Conservation (phyloP, 1,140 invertebrate species). For the Nasonia vitripennis region DNA sequence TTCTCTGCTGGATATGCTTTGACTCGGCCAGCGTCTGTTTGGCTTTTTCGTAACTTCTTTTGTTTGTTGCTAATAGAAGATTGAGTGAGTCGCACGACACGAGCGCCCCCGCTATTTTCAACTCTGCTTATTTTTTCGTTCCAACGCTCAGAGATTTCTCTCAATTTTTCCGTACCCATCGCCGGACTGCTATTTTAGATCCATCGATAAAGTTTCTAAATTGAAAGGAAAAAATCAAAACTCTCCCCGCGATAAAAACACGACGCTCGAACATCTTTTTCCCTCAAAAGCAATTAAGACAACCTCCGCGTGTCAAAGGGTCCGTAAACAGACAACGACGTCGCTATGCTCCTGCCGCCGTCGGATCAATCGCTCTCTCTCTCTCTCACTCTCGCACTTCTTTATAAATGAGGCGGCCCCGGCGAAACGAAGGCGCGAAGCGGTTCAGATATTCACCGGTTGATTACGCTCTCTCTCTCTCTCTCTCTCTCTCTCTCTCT, state of each 20-base stretch:
- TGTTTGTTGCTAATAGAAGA: slow-evolving; percentile 23
- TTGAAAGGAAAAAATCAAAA: background rate
- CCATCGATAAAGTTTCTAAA: background rate
- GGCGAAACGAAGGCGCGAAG: slow-evolving; percentile 15
- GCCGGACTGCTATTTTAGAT: background rate
- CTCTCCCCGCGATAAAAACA: background rate
- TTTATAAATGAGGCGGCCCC: slow-evolving; percentile 71
- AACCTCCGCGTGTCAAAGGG: background rate
- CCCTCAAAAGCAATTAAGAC: slow-evolving; percentile 25
- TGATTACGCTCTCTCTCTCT: slow-evolving; percentile 67
- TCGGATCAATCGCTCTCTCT: slow-evolving; percentile 67
- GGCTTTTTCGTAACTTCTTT: slow-evolving; percentile 25
- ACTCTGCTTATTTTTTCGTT: background rate
- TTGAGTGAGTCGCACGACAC: background rate
- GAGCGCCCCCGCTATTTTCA: background rate
- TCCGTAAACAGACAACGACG: background rate
- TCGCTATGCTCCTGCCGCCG: background rate
- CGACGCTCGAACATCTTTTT: background rate
- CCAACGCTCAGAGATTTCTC: background rate
- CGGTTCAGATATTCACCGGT: slow-evolving; percentile 75
- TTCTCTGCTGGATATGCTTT: slow-evolving; percentile 2
- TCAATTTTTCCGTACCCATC: background rate
- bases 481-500: too few relatives aligned
- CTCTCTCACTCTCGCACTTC: slow-evolving; percentile 60
- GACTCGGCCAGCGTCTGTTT: slow-evolving; percentile 7